A percentile compares a stretch with the other conserved stretches of the same genome.
Conservation (phyloP, 1,140 invertebrate species). For the Lerema accius region DNA sequence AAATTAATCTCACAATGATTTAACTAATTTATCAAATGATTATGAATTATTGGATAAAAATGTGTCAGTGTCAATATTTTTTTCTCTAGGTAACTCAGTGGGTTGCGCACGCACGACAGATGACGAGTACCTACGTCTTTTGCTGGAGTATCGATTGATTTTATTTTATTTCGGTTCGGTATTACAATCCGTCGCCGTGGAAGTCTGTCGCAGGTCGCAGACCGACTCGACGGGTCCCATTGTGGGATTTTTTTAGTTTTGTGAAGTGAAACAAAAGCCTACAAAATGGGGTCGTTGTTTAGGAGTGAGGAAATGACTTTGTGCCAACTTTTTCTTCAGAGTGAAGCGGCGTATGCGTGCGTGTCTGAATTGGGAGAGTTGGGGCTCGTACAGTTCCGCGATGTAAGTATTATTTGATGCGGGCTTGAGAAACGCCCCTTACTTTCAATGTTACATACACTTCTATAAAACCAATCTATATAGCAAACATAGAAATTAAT, state of each 20-base stretch:
- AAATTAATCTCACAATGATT: no score
- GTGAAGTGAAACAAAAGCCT: conserved; percentile 60
- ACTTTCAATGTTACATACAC: neutral
- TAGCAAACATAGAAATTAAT: conserved; percentile 9
- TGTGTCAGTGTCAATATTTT: conserved; percentile 12
- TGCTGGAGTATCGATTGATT: conserved; percentile 61
- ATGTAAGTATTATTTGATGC: conserved; percentile 86
- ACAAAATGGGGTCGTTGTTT: conserved; percentile 90
- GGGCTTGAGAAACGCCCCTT: conserved; percentile 45
- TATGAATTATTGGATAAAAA: no score
- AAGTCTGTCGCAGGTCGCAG: conserved; percentile 62
- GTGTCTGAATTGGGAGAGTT: conserved; percentile 96
- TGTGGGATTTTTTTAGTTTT: conserved; percentile 48
- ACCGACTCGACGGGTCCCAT: conserved; percentile 65
- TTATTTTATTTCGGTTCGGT: conserved; percentile 63
- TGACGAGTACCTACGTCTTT: conserved; percentile 53
- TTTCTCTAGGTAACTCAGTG: conserved; percentile 42
- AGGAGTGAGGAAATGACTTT: conserved; percentile 96
- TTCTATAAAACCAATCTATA: neutral
- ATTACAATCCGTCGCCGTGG: conserved; percentile 58
- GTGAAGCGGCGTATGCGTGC: conserved; percentile 96
- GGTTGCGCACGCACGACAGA: conserved; percentile 54
- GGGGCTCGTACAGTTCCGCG: conserved; percentile 96
- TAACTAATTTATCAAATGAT: no score
- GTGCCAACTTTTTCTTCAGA: conserved; percentile 96